Evolutionary conservation across 2,113 vertebrate species (phyloP).

Genomic region (Cisticola juncidis): DNA sequence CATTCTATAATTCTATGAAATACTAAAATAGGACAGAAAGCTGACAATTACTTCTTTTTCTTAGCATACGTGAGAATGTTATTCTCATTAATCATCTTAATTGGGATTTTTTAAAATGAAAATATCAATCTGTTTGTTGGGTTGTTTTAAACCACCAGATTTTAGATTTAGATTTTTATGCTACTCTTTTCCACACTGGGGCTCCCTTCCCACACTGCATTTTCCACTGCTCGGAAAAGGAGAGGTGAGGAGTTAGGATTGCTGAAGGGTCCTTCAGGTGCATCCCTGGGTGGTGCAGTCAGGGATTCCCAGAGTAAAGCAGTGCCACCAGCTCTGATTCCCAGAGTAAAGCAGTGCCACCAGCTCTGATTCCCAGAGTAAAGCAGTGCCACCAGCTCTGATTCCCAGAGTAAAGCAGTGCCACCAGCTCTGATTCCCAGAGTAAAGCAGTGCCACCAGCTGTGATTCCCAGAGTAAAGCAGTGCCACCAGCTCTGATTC

Average conservation of each 20-base stretch:
- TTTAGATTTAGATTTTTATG: background rate
- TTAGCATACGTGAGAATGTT: background rate
- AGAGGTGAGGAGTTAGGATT: background rate
- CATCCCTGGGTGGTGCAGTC: rapidly evolving
- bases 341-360: slow-evolving; percentile 37
- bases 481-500: slow-evolving; percentile 50
- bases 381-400: slow-evolving; percentile 51
- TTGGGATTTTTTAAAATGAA: background rate
- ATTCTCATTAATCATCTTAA: background rate
- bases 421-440: slow-evolving; percentile 26
- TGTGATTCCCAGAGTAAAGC: background rate
- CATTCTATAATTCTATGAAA: background rate
- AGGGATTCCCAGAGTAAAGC: background rate
- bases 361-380: background rate
- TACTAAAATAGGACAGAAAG: background rate
- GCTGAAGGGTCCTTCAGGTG: background rate
- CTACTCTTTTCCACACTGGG: background rate
- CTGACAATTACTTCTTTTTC: background rate
- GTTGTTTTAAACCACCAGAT: background rate
- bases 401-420: background rate
- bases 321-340: slow-evolving; percentile 52
- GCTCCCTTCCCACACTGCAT: background rate
- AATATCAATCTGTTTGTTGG: background rate
- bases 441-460: slow-evolving; percentile 50
- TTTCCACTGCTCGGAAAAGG: background rate